These are phyloP conservation scores for Rhynchonycteris naso DNA, from an alignment of 2,797 vertebrate species.

Conservation along the genomic window DNA sequence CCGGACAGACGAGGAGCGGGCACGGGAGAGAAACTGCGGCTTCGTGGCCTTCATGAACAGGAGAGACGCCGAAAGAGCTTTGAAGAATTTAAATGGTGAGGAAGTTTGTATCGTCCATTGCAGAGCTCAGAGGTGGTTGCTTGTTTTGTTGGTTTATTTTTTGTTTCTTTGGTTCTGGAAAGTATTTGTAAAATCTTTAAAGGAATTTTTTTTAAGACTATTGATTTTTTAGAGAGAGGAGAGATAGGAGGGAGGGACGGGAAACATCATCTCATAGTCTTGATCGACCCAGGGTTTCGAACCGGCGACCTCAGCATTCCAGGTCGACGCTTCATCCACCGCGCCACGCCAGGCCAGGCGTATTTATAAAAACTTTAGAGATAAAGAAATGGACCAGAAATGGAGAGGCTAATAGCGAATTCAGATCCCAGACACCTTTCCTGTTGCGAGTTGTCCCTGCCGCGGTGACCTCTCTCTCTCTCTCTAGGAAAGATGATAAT, in stretches of 20 bases:
- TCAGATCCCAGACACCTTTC: not conserved
- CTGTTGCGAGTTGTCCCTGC: not conserved
- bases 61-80: conserved; percentile 98
- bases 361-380: not conserved
- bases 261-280: too few species aligned
- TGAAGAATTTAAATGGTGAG: conserved; percentile 98
- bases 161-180: conserved; percentile 27
- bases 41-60: conserved; percentile 99
- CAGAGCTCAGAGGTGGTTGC: conserved; percentile 1
- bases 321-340: too few species aligned
- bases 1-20: conserved; percentile 98
- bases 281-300: too few species aligned
- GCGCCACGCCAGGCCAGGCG: too few species aligned
- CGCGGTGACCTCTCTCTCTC: conserved; percentile 39
- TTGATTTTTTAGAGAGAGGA: too few species aligned
- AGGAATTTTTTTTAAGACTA: not conserved
- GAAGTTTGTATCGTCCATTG: not conserved
- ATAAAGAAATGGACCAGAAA: not conserved
- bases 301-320: too few species aligned
- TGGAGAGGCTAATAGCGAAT: conserved; percentile 47
- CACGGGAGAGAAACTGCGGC: conserved; percentile 98
- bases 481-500: conserved; percentile 98
- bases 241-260: too few species aligned
- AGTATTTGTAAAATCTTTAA: conserved; percentile 1
- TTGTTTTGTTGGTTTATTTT: too few species aligned